A percentile compares a stretch with the other conserved stretches of the same genome.
Conservation (phyloP, 2,797 vertebrate genomes). For the Mus spretus region DNA sequence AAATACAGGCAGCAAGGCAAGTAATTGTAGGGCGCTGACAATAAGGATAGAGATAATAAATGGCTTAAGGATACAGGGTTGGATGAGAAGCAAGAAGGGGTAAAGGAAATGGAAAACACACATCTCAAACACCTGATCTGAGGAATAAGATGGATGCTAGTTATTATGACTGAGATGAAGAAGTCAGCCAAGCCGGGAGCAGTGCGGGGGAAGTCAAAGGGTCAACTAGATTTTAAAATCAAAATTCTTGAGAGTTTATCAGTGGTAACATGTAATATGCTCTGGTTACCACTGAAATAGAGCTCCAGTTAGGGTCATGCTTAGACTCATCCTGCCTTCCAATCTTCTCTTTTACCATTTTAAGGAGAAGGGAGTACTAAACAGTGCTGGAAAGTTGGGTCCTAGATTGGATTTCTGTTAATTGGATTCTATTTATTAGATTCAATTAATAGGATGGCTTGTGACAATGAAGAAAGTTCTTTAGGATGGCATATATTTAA, state of each 20-base stretch:
- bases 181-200: too few species aligned
- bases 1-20: neutral
- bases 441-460: neutral
- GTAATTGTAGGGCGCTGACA: neutral
- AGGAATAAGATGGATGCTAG: neutral
- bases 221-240: neutral
- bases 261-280: neutral
- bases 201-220: neutral
- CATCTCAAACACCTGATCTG: neutral
- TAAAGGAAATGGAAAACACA: neutral
- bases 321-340: neutral
- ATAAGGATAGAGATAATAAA: neutral
- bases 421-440: neutral
- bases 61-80: neutral
- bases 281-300: neutral
- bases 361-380: slow-evolving; percentile 18
- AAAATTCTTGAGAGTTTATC: neutral
- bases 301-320: neutral
- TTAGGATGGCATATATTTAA: neutral
- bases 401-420: neutral
- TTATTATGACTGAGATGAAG: too few species aligned
- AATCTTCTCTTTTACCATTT: slow-evolving; percentile 17
- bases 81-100: neutral
- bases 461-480: neutral
- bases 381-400: neutral